These are phyloP conservation scores for Salarias fasciatus DNA, from an alignment of 2,797 vertebrate species.

Conservation along the genomic window DNA sequence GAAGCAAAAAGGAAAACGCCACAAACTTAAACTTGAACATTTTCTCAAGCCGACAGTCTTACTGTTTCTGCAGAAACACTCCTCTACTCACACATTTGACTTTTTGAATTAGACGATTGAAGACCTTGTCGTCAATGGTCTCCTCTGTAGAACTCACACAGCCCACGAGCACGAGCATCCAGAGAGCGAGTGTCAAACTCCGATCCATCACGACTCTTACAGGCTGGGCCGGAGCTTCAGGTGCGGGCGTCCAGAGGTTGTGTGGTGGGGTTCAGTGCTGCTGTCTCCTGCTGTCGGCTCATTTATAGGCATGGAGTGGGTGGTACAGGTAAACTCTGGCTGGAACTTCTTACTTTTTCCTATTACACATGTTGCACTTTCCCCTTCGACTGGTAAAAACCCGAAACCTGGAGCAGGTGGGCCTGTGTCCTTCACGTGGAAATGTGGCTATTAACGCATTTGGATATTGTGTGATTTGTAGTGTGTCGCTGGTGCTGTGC, in stretches of 20 bases:
- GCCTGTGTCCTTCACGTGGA: background rate
- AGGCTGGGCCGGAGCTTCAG: background rate
- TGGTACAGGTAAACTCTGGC: constrained; percentile 7
- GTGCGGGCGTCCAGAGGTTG: background rate
- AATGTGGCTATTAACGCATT: no score
- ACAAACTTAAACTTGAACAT: no score
- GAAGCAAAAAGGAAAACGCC: no score
- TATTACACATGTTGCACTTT: constrained; percentile 53
- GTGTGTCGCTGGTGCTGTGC: background rate
- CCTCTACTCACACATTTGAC: constrained; percentile 57
- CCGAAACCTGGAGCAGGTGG: constrained; percentile 21
- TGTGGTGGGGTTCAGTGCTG: constrained; percentile 10
- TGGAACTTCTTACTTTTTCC: constrained; percentile 42
- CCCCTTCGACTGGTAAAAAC: constrained; percentile 49
- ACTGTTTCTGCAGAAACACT: background rate
- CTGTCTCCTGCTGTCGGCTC: background rate
- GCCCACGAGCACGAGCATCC: constrained; percentile 14
- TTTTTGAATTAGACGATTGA: rapidly evolving
- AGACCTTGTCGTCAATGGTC: rapidly evolving
- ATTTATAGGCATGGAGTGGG: constrained; percentile 54
- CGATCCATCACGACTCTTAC: constrained; percentile 54
- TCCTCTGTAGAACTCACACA: no score
- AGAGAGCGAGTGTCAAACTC: constrained; percentile 30
- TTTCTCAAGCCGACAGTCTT: no score
- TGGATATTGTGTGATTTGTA: no score